A percentile compares a stretch with the other conserved stretches of the same genome.
Conservation (phyloP, 2,797 vertebrate genomes). For the Jordanella pulchra region DNA sequence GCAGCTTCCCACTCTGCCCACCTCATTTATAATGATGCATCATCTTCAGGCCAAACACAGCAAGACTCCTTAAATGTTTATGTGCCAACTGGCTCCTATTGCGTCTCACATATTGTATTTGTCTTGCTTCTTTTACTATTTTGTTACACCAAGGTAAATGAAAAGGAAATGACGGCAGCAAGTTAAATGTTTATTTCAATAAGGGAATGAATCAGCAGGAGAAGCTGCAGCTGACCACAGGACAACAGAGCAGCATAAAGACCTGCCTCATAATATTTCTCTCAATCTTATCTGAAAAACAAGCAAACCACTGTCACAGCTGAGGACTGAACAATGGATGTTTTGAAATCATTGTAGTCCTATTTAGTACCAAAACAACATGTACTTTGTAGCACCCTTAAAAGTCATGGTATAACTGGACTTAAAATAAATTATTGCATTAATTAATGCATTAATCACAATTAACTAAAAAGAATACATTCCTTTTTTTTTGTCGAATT, state of each 20-base stretch:
- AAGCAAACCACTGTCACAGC: conserved; percentile 16
- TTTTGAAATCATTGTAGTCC: not conserved
- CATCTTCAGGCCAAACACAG: conserved; percentile 47
- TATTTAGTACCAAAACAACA: conserved; percentile 3
- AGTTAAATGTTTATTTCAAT: conserved; percentile 17
- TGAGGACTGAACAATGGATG: conserved; percentile 14
- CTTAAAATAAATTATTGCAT: too few species aligned
- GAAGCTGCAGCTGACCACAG: conserved; percentile 15
- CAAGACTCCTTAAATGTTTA: conserved; percentile 61
- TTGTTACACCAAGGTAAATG: conserved; percentile 49
- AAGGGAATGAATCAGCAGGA: conserved; percentile 36
- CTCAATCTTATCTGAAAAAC: conserved; percentile 13
- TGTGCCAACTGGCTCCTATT: conserved; percentile 45
- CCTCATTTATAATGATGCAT: conserved; percentile 59
- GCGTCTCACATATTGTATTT: conserved; percentile 52
- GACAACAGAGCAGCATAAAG: conserved; percentile 42
- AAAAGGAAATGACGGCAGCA: conserved; percentile 34
- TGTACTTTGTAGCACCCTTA: not conserved
- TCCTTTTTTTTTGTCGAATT: too few species aligned
- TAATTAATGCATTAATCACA: too few species aligned
- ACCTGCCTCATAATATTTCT: conserved; percentile 31
- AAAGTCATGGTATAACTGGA: not conserved
- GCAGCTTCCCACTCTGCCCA: conserved; percentile 53
- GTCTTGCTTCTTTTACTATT: conserved; percentile 51
- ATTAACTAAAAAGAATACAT: too few species aligned